Evolutionary conservation across 2,113 vertebrate genomes (phyloP), one percentile per base, ranked within the genome.

Genomic region (Corythaeola cristata): DNA sequence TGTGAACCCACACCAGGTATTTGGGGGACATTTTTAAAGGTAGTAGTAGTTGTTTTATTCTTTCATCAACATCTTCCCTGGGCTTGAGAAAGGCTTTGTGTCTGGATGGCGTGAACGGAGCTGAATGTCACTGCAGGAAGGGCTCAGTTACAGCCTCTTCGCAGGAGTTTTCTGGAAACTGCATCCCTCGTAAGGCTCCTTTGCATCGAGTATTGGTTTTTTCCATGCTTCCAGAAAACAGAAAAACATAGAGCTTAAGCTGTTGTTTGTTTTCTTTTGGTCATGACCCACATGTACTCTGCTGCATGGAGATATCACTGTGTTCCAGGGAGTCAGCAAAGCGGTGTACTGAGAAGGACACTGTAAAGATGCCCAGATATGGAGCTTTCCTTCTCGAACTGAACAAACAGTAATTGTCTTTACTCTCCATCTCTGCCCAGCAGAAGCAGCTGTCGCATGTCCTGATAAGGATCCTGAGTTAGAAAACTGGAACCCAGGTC

Each of bases 401-500:
- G 4, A 56, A 64, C 19, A 77, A 66, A 39, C 1, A 0, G 26
- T 84, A 71, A 93, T 11, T 83, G n/a, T 62, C 37, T 28, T 76
- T 16, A 6, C 45, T 69, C 55, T 94, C 21, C 28, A 27, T 44
- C 41, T 92, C 23, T 72, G 6, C 47, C 41, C 87, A 80, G 85
- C 77, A 86, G 85, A 86, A 94, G 96, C 68, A 74, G 69, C 55
- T 26, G 16, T 71, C 4, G 11, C 88, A 9, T 99, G 99, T 92
- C 99, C 99, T 22, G 98, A 99, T 64, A 98, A 98, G 86, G 98
- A 98, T 89, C 97, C 98, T 3, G 98, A 98, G 56, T 97, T 99
- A 59, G 98, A 99, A 93, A 96, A 92, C 44, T 99, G 99, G 99
- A 98, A 94, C 41, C 99, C 99, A 1, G 99, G 99, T n/a, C 99